Percentiles rank a stretch among this genome's conserved stretches.
These are phyloP conservation scores for Glaucomys volans DNA, from an alignment of 2,113 vertebrate species.

Conservation along the genomic window DNA sequence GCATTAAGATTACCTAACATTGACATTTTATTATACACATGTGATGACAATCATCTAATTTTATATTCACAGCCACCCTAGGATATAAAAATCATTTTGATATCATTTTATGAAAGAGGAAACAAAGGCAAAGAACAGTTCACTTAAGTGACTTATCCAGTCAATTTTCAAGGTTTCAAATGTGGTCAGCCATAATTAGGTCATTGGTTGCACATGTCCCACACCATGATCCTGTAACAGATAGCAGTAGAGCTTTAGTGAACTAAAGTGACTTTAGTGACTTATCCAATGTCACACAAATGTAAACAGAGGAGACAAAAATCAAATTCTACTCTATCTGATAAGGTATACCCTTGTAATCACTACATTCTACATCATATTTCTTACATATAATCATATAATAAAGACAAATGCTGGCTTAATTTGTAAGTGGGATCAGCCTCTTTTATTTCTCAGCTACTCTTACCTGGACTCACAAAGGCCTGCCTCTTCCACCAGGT, in stretches of 20 bases:
- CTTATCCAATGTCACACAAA: not conserved
- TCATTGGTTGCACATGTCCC: not conserved
- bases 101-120: not conserved
- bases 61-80: not conserved
- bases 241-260: not conserved
- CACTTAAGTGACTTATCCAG: too few species aligned
- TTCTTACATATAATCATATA: not conserved
- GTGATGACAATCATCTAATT: not conserved
- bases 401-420: not conserved
- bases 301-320: constrained; percentile 43
- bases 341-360: not conserved
- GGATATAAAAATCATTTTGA: constrained; percentile 28
- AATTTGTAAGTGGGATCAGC: not conserved
- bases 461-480: not conserved
- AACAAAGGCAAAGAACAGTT: constrained; percentile 5
- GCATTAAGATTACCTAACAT: not conserved
- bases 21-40: not conserved
- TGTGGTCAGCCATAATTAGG: not conserved
- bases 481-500: not conserved
- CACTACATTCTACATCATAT: not conserved
- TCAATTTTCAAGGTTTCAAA: not conserved
- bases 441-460: not conserved
- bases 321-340: not conserved
- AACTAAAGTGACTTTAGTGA: too few species aligned
- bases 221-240: not conserved